Evolutionary conservation across 2,797 vertebrate species (phyloP).

Genomic region (Vireo griseus): DNA sequence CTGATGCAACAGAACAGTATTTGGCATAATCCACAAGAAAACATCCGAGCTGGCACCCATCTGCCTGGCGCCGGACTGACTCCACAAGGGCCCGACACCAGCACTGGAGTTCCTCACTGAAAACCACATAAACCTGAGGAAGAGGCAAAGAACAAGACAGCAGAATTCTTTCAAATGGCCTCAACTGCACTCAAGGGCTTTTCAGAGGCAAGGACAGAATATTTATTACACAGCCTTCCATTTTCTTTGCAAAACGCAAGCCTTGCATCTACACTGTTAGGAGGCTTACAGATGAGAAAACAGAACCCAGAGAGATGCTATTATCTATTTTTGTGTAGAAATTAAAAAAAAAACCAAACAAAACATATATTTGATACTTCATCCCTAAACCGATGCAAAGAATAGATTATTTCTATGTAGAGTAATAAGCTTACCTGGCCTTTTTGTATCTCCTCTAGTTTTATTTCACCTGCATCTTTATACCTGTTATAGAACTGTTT

Average conservation of each 20-base stretch:
- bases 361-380: accelerated
- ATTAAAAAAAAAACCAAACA: background rate
- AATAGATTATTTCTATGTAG: background rate
- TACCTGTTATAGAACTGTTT: slow-evolving; percentile 65
- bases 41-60: slow-evolving; percentile 58
- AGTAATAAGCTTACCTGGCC: slow-evolving; percentile 72
- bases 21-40: slow-evolving; percentile 80
- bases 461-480: slow-evolving; percentile 45
- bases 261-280: accelerated
- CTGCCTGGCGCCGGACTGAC: slow-evolving; percentile 47
- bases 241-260: background rate
- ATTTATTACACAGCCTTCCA: background rate
- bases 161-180: background rate
- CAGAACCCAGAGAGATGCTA: accelerated
- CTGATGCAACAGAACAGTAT: slow-evolving; percentile 56
- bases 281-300: background rate
- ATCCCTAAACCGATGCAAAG: background rate
- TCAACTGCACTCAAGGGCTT: accelerated
- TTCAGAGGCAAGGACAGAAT: background rate
- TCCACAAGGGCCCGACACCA: slow-evolving; percentile 77
- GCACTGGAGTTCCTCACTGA: slow-evolving; percentile 66
- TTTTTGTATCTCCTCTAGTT: slow-evolving; percentile 53
- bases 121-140: slow-evolving; percentile 73
- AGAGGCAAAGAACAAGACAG: background rate
- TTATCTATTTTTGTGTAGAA: background rate